A percentile compares a stretch with the other conserved stretches of the same genome.
Evolutionary conservation across 2,888 invertebrate genomes (phyloP).

Genomic region (Ischnus inquisitorius): DNA sequence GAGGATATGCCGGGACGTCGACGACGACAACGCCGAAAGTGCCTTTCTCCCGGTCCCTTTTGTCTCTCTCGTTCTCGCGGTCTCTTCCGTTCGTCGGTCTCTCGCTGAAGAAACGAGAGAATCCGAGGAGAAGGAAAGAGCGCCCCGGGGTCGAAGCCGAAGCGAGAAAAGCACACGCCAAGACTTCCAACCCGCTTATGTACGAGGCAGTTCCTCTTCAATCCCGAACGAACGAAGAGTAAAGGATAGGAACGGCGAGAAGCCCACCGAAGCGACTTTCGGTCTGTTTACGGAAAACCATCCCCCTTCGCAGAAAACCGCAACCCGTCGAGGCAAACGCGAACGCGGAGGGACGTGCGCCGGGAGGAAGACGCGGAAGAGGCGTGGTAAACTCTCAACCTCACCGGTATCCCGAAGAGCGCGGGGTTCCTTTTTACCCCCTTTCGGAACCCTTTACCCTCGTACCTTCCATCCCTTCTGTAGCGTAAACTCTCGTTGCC

Average conservation of each 20-base stretch:
- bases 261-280: conserved; percentile 73
- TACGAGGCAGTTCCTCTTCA: conserved; percentile 36
- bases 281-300: conserved; percentile 80
- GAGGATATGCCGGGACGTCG: conserved; percentile 23
- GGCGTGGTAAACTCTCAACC: conserved; percentile 77
- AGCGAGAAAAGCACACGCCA: conserved; percentile 58
- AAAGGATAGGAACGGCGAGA: conserved; percentile 42
- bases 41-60: conserved; percentile 47
- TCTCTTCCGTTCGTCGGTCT: conserved; percentile 26
- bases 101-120: conserved; percentile 32
- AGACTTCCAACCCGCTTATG: conserved; percentile 30
- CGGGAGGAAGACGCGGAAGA: conserved; percentile 76
- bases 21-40: conserved; percentile 33
- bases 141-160: conserved; percentile 38
- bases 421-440: conserved; percentile 54
- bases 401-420: conserved; percentile 69
- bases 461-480: conserved; percentile 26
- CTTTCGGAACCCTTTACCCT: conserved; percentile 38
- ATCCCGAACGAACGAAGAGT: conserved; percentile 67
- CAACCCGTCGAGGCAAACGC: conserved; percentile 56
- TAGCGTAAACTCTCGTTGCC: conserved; percentile 64
- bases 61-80: conserved; percentile 53
- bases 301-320: conserved; percentile 64
- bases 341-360: conserved; percentile 18
- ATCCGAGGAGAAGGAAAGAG: conserved; percentile 22